phyloP scores from a whole-genome alignment of 2,888 invertebrate genomes.

The Drosophila suboccidentalis region DNA sequence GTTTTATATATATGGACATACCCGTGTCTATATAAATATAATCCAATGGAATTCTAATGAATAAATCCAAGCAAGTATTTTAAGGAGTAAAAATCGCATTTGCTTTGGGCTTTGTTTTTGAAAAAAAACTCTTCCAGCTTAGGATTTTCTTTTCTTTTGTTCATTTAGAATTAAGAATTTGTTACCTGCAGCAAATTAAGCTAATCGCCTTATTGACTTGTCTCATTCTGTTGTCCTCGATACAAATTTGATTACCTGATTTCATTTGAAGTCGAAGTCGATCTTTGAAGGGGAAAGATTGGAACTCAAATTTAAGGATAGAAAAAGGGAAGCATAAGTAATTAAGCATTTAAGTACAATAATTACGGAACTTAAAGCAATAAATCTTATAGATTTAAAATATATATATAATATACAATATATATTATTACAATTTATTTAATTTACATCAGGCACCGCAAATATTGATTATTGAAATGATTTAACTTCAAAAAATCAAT shows the following conservation, averaged over 20 bases:
- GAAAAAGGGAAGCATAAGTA: too few species aligned
- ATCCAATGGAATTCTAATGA: background rate
- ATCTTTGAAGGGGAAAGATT: too few species aligned
- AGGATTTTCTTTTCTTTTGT: background rate
- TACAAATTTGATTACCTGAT: constrained; percentile 5
- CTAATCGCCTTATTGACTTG: constrained; percentile 27
- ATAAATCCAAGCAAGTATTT: background rate
- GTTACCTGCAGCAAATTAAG: background rate
- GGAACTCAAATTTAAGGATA: too few species aligned
- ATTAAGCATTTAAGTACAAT: too few species aligned
- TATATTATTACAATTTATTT: too few species aligned
- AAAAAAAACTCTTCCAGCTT: background rate
- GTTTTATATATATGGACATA: background rate
- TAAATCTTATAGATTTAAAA: too few species aligned
- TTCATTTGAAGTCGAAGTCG: background rate
- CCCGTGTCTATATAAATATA: too few species aligned
- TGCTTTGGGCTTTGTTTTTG: background rate
- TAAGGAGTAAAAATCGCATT: background rate
- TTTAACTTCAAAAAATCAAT: too few species aligned
- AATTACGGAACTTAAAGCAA: too few species aligned
- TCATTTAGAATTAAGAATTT: background rate
- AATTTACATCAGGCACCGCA: too few species aligned
- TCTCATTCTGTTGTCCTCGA: background rate
- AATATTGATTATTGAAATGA: too few species aligned
- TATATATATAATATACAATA: too few species aligned